A percentile compares a stretch with the other conserved stretches of the same genome.
These are phyloP conservation scores for Pseudorectes ferrugineus DNA, from an alignment of 2,113 vertebrate species.

Conservation along the genomic window DNA sequence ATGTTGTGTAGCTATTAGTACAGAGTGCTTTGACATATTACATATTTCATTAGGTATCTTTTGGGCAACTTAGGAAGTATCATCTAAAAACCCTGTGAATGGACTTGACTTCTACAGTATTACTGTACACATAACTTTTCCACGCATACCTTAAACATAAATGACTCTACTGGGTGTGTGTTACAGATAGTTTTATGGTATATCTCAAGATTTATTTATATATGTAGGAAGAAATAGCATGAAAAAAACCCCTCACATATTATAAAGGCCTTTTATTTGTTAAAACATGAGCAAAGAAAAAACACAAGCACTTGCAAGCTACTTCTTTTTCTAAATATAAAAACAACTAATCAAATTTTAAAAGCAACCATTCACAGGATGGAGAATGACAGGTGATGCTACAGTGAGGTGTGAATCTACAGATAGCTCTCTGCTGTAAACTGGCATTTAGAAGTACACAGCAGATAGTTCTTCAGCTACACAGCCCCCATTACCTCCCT, in stretches of 20 bases:
- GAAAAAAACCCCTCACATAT: neutral
- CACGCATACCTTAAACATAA: neutral
- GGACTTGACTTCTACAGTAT: neutral
- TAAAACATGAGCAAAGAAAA: neutral
- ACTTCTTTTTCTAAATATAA: neutral
- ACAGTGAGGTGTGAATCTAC: neutral
- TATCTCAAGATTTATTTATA: neutral
- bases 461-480: neutral
- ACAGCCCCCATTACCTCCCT: neutral
- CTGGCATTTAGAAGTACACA: neutral
- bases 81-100: neutral
- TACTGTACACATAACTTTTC: neutral
- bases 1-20: neutral
- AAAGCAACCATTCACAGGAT: neutral
- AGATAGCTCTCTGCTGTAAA: neutral
- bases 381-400: neutral
- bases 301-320: neutral
- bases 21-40: neutral
- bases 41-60: slow-evolving; percentile 2
- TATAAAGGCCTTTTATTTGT: neutral
- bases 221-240: neutral
- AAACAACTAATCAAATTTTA: neutral
- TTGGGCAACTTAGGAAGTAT: neutral
- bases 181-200: neutral
- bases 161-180: neutral